Evolutionary conservation across 2,797 vertebrate species (phyloP).

Genomic region (Sebastes variabilis): DNA sequence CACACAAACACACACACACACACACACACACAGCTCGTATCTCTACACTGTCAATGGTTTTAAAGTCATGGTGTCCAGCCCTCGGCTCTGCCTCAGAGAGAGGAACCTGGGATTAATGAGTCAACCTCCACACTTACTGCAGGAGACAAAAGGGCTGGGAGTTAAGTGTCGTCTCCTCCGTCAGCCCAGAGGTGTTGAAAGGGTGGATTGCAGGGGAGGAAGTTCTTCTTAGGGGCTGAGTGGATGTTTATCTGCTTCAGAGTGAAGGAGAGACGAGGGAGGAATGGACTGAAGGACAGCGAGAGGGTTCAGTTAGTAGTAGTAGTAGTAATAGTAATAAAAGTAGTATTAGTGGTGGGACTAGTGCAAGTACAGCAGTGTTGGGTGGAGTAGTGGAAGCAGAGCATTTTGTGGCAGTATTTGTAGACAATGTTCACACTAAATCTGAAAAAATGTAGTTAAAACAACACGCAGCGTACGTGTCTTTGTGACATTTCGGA

Average conservation of each 20-base stretch:
- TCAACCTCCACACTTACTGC: slow-evolving; percentile 71
- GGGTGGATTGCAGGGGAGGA: slow-evolving; percentile 70
- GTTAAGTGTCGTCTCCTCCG: slow-evolving; percentile 72
- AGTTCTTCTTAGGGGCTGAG: slow-evolving; percentile 71
- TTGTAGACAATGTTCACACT: background rate
- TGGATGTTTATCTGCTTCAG: slow-evolving; percentile 70
- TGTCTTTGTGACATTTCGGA: background rate
- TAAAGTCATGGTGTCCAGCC: slow-evolving; percentile 52
- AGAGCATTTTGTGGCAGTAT: background rate
- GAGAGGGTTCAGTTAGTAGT: background rate
- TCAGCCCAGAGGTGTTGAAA: slow-evolving; percentile 74
- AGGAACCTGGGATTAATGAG: slow-evolving; percentile 71
- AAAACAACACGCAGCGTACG: background rate
- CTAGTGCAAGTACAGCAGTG: background rate
- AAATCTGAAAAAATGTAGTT: background rate
- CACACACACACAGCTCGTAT: slow-evolving; percentile 11
- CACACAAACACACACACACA: background rate
- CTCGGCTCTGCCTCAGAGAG: slow-evolving; percentile 41
- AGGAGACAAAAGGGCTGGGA: slow-evolving; percentile 74
- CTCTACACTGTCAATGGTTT: slow-evolving; percentile 50
- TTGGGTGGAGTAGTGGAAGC: background rate
- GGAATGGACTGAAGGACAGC: background rate
- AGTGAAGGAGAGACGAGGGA: slow-evolving; percentile 25
- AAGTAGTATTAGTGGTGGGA: background rate
- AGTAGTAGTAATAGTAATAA: background rate